Evolutionary conservation across 1,140 invertebrate genomes (phyloP).

Genomic region (Philotrypesis tridentata): DNA sequence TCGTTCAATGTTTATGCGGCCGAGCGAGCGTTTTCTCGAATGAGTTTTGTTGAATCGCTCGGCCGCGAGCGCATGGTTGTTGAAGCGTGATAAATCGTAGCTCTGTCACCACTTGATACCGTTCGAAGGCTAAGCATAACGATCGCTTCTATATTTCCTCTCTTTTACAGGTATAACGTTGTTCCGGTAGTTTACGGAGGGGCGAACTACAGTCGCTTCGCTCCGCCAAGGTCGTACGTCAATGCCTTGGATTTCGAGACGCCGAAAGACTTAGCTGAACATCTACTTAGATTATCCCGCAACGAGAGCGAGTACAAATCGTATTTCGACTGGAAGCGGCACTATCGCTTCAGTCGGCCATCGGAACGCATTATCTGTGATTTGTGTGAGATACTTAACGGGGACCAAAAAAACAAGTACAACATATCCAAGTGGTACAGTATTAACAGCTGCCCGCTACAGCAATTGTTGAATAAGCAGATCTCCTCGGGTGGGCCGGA

Average conservation of each 20-base stretch:
- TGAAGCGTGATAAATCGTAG: no score
- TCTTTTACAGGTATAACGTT: constrained; percentile 66
- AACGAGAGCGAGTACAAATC: constrained; percentile 69
- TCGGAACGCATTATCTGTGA: constrained; percentile 50
- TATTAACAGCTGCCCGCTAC: constrained; percentile 55
- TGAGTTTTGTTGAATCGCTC: no score
- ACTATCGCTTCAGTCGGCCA: constrained; percentile 58
- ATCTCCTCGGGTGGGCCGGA: constrained; percentile 32
- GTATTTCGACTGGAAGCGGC: constrained; percentile 75
- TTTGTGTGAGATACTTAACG: constrained; percentile 59
- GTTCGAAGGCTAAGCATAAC: no score
- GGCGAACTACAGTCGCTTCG: constrained; percentile 73
- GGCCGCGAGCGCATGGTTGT: no score
- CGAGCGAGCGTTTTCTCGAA: no score
- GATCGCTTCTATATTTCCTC: constrained; percentile 4
- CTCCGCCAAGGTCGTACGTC: constrained; percentile 78
- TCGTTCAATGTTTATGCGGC: background rate
- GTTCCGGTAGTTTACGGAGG: constrained; percentile 76
- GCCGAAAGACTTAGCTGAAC: constrained; percentile 72
- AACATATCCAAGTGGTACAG: constrained; percentile 59
- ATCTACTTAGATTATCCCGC: constrained; percentile 72
- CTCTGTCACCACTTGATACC: background rate
- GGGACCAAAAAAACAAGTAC: constrained; percentile 45
- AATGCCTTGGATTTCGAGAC: constrained; percentile 75
- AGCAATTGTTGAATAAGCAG: constrained; percentile 43